Base-by-base conservation (phyloP, 2,888 invertebrate species). In the Nomada ferruginata region DNA sequence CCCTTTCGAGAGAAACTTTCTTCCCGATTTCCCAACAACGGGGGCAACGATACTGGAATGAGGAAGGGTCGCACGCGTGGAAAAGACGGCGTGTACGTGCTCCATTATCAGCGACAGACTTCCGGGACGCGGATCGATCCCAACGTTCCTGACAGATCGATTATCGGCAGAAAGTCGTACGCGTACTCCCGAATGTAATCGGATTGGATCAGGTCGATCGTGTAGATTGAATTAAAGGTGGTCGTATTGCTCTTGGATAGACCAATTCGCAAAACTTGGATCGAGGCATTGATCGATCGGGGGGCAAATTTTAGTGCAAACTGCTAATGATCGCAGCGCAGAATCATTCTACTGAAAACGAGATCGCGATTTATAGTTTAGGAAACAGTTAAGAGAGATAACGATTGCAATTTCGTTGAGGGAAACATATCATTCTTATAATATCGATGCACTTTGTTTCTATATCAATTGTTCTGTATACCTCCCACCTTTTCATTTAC, bases 71-170 rank as follows among this genome's bases (percentile, higher is more conserved):
- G 36, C 15, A 65, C 55, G 11, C 11, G 29, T 69, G 72, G 66
- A 76, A 50, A 75, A 68, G 55, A 64, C 66, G 47, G 47, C 29
- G 52, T 20, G 61, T 70, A 80, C 82, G 75, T 76, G 77, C 50
- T 75, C 76, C 53, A 81, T 85, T 87, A 87, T 85, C 66, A 50
- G 64, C 42, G 68, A 15, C 59, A 63, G 80, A 84, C 75, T 87
- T 82, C 84, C 84, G 78, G 85, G 80, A 79, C 77, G 59, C 52
- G 79, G 82, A 84, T 84, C 82, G 84, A 83, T 83, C 77, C 42
- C 66, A 77, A 23, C 76, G 75, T 79, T 80, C 75, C 83, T 65
- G 76, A 80, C 82, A 79, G 84, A 85, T 87, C 88, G 85, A 88
- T 89, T 84, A 84, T 75, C 82, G 70, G 29, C 70, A 79, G 76